Conservation (phyloP, 2,113 vertebrate genomes). For the Jacana jacana region DNA sequence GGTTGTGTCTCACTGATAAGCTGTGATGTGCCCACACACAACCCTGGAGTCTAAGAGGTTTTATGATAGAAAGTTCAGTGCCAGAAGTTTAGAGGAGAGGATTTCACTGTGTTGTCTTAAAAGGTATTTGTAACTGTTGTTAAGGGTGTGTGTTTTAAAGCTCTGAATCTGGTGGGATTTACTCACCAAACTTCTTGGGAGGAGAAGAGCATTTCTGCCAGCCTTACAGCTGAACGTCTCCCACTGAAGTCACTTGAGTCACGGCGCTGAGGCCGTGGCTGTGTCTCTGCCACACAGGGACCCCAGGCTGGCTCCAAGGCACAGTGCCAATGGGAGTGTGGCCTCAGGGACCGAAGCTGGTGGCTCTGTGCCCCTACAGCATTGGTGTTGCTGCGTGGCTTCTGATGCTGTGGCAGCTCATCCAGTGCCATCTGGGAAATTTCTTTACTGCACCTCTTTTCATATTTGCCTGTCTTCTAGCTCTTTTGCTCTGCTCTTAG, state of each 20-base stretch:
- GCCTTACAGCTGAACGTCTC: neutral
- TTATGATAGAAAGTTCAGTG: neutral
- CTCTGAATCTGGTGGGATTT: neutral
- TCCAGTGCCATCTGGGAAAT: neutral
- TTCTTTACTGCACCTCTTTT: neutral
- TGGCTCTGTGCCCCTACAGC: neutral
- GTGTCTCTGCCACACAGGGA: neutral
- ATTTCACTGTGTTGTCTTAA: neutral
- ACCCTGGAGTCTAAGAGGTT: neutral
- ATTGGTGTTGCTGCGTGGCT: rapidly evolving
- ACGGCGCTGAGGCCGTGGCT: neutral
- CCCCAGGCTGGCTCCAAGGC: neutral
- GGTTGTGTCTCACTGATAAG: neutral
- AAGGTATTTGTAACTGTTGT: neutral
- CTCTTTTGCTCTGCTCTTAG: neutral
- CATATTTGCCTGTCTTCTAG: rapidly evolving
- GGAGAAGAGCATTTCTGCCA: neutral
- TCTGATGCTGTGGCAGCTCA: neutral
- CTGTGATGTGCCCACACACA: neutral
- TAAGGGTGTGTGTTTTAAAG: neutral
- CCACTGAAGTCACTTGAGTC: neutral
- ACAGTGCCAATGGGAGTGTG: rapidly evolving
- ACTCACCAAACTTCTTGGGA: neutral
- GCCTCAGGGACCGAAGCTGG: neutral
- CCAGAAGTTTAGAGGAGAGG: neutral